Evolutionary conservation across 2,113 vertebrate genomes (phyloP).

Genomic region (Mesoclemmys tuberculata): DNA sequence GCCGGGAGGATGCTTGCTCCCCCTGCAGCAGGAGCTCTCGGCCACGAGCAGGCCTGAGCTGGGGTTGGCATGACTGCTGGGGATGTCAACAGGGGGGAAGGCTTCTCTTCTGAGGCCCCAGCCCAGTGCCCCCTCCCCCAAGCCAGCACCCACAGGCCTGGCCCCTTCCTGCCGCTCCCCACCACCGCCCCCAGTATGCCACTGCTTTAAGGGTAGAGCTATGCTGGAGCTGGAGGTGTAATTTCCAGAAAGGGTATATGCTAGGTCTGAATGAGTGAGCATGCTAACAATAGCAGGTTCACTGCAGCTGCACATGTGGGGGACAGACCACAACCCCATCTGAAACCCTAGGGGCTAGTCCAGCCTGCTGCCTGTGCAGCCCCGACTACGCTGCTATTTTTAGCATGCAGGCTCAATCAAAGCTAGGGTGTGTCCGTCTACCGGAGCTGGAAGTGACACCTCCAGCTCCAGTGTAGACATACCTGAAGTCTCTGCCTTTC

Average conservation of each 20-base stretch:
- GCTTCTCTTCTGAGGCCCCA: too few species aligned
- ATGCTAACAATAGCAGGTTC: background rate
- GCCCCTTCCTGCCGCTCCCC: too few species aligned
- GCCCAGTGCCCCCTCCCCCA: too few species aligned
- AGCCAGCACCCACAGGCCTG: too few species aligned
- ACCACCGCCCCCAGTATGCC: too few species aligned
- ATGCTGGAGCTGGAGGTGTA: background rate
- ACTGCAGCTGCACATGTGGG: background rate
- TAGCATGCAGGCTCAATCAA: background rate
- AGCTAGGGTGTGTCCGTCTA: background rate
- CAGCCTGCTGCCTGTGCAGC: background rate
- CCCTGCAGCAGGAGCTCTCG: too few species aligned
- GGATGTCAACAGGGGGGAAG: too few species aligned
- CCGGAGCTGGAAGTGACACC: background rate
- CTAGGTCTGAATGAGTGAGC: background rate
- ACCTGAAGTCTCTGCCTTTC: slow-evolving; percentile 3
- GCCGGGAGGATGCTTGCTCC: too few species aligned
- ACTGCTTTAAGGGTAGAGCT: background rate
- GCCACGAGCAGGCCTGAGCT: too few species aligned
- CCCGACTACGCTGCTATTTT: background rate
- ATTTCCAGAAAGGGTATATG: background rate
- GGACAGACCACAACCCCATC: background rate
- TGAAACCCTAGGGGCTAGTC: background rate
- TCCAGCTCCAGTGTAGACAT: background rate
- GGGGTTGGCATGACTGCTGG: too few species aligned